Conservation (phyloP, 2,797 vertebrate species). For the Brachyrhaphis roseni region DNA sequence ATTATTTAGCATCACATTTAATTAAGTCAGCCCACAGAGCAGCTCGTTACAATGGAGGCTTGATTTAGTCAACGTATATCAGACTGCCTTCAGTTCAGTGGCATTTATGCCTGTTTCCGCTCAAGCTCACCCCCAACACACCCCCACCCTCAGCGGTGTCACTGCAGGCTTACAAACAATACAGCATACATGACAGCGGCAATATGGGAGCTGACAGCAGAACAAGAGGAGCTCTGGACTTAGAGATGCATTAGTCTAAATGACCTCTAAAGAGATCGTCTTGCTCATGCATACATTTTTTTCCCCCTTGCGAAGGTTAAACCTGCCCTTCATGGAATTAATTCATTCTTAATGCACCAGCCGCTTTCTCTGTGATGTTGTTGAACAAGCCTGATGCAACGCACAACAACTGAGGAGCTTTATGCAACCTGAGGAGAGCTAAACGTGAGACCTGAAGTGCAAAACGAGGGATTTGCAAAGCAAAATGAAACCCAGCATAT, state of each 20-base stretch:
- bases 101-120: conserved; percentile 46
- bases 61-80: conserved; percentile 69
- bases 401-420: conserved; percentile 25
- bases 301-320: conserved; percentile 53
- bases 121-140: conserved; percentile 5
- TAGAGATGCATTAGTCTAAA: conserved; percentile 51
- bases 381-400: conserved; percentile 9
- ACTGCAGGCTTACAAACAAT: conserved; percentile 36
- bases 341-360: conserved; percentile 53
- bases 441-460: not conserved
- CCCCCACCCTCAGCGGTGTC: conserved; percentile 20
- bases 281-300: conserved; percentile 14
- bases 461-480: conserved; percentile 9
- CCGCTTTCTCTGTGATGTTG: conserved; percentile 5
- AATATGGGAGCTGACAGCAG: conserved; percentile 66
- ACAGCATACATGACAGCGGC: conserved; percentile 51
- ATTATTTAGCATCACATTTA: conserved; percentile 81
- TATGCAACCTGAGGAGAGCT: not conserved
- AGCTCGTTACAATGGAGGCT: conserved; percentile 66
- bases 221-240: conserved; percentile 52
- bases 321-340: conserved; percentile 54
- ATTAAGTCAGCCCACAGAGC: conserved; percentile 72
- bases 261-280: conserved; percentile 50
- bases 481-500: not conserved
- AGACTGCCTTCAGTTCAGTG: conserved; percentile 49